Evolutionary conservation across 2,113 vertebrate genomes (phyloP), one percentile per base, ranked within the genome.

Genomic region (Brachyhypopomus occidentalis): DNA sequence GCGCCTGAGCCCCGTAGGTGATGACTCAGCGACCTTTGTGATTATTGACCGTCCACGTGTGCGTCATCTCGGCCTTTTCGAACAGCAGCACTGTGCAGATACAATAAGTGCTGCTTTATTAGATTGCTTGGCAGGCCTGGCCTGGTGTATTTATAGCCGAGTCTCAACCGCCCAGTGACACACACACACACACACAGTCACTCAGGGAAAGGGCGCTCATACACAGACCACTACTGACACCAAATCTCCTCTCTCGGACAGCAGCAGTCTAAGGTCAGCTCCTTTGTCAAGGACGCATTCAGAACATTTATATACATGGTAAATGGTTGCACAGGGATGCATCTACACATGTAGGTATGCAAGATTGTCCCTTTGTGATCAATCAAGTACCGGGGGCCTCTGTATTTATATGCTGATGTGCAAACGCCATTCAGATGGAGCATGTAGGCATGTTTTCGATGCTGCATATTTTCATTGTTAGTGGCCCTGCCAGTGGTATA

Each of bases 81-180:
- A 22, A 77, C 80, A 52, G 55, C 73, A 1, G 63, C 64, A 73
- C 60, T 81, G 36, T 19, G 52, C 74, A 77, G 67, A 84, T 77
- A 81, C 73, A 81, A 81, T 74, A 81, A 72, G 83, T 12, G 25
- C 71, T 30, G 62, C 76, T 73, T 81, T 72, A 84, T 84, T 77
- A 77, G 74, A 77, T 77, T 77, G 63, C 48, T 55, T 77, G 62
- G 14, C 67, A 70, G 69, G 71, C 66, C 60, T 52, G 62, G 34
- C 52, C 69, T 80, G 79, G 64, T 48, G 66, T 84, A 84, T 84
- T 81, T 84, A 84, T 76, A 81, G 76, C 62, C 41, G 79, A 77
- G 75, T 85, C 80, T 90, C 83, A 87, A 83, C 88, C 86, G 86
- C 88, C 89, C 84, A 82, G 66, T 79, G 87, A 80, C 48, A 74